phyloP scores from a whole-genome alignment of 2,888 invertebrate species.

The Sinodicranocentrus sp. region DNA sequence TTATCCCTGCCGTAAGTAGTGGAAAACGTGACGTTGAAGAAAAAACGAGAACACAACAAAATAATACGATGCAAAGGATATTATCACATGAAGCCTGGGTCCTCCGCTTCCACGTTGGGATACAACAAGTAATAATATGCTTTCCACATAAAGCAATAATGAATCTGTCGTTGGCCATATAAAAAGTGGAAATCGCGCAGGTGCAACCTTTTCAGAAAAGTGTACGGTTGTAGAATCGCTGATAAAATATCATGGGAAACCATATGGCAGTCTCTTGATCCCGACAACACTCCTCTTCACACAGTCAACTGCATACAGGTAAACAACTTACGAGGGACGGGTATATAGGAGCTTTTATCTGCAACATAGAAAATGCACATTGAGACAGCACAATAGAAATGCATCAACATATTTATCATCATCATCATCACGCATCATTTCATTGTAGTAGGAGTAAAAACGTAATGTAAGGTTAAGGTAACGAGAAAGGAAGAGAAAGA shows the following conservation, averaged over 20 bases:
- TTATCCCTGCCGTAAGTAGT: constrained; percentile 15
- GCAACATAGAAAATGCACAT: constrained; percentile 58
- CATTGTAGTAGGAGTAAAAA: constrained; percentile 70
- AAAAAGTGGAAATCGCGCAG: constrained; percentile 63
- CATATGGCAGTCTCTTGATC: constrained; percentile 59
- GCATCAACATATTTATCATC: constrained; percentile 52
- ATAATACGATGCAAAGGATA: not conserved
- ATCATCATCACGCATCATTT: constrained; percentile 65
- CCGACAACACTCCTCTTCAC: constrained; percentile 1
- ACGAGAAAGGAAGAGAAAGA: constrained; percentile 37
- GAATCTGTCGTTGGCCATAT: constrained; percentile 59
- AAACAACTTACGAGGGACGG: not conserved
- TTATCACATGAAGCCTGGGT: not conserved
- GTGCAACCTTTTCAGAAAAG: constrained; percentile 55
- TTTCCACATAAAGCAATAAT: constrained; percentile 63
- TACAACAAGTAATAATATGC: constrained; percentile 19
- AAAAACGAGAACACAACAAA: constrained; percentile 20
- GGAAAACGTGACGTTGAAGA: constrained; percentile 26
- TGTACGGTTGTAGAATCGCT: constrained; percentile 46
- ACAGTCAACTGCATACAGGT: not conserved
- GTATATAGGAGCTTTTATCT: constrained; percentile 22
- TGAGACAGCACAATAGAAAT: constrained; percentile 51
- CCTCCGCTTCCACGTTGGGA: constrained; percentile 22
- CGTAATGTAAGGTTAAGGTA: constrained; percentile 70
- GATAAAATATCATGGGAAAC: constrained; percentile 58